Conservation (phyloP, 1,140 invertebrate genomes). For the Mylabris phalerata region DNA sequence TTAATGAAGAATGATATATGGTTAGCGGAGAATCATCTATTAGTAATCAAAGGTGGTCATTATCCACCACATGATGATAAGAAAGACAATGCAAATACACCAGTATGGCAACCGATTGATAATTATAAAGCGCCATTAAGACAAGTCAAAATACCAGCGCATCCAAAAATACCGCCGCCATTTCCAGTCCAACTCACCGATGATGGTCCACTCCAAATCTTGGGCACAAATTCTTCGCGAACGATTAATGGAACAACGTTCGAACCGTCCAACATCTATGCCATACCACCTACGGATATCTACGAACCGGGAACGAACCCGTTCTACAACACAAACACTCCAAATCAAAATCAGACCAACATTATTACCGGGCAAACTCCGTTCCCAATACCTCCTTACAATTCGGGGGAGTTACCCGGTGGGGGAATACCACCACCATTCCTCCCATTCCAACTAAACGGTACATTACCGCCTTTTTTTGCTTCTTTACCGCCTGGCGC, state of each 20-base stretch:
- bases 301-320: slow-evolving; percentile 29
- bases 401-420: slow-evolving; percentile 43
- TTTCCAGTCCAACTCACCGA: slow-evolving; percentile 80
- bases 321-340: slow-evolving; percentile 46
- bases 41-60: slow-evolving; percentile 72
- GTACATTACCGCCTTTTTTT: slow-evolving; percentile 41
- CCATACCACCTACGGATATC: slow-evolving; percentile 44
- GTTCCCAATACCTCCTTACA: slow-evolving; percentile 53
- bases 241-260: slow-evolving; percentile 53
- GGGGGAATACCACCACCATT: slow-evolving; percentile 38
- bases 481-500: slow-evolving; percentile 57
- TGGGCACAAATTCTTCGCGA: slow-evolving; percentile 57
- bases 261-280: slow-evolving; percentile 44
- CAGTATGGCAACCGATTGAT: slow-evolving; percentile 71
- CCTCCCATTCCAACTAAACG: slow-evolving; percentile 47
- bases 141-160: slow-evolving; percentile 58
- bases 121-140: slow-evolving; percentile 70
- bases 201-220: slow-evolving; percentile 67
- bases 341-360: slow-evolving; percentile 53
- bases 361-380: slow-evolving; percentile 52
- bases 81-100: slow-evolving; percentile 22
- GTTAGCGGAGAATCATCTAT: slow-evolving; percentile 79
- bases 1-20: slow-evolving; percentile 79
- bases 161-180: slow-evolving; percentile 71
- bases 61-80: slow-evolving; percentile 49